Evolutionary conservation across 1,140 invertebrate genomes (phyloP).

Genomic region (Delia radicum): DNA sequence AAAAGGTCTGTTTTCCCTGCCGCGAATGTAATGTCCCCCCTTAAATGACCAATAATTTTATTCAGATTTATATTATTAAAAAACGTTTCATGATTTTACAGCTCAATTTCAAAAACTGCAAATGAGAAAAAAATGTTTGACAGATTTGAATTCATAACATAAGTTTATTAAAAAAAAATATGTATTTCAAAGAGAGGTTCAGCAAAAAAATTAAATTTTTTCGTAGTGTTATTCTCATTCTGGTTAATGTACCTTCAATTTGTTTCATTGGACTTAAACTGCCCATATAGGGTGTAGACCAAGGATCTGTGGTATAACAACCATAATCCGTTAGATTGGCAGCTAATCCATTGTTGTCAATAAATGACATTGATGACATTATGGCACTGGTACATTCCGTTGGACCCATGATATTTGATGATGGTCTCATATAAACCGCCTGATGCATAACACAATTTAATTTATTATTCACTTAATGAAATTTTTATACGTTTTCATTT

Average conservation of each 20-base stretch:
- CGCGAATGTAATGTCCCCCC: no score
- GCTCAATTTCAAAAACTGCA: no score
- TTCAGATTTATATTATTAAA: no score
- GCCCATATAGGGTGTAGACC: constrained; percentile 42
- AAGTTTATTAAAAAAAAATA: no score
- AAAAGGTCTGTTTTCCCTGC: no score
- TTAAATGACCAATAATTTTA: no score
- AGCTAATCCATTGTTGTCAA: constrained; percentile 43
- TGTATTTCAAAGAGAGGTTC: no score
- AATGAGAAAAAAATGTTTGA: no score
- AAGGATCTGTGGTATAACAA: constrained; percentile 49
- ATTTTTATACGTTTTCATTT: neutral
- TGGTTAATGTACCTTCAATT: constrained; percentile 50
- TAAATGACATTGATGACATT: constrained; percentile 45
- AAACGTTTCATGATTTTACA: no score
- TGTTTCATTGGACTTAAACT: constrained; percentile 54
- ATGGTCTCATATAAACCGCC: constrained; percentile 25
- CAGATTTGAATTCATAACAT: no score
- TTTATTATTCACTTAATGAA: neutral
- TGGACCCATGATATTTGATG: constrained; percentile 45
- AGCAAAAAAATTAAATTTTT: no score
- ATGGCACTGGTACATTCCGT: constrained; percentile 49
- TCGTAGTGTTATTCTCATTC: no score
- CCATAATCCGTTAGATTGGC: constrained; percentile 45
- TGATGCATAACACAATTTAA: constrained; percentile 29